Evolutionary conservation across 2,113 vertebrate genomes (phyloP), one percentile per base, ranked within the genome.

Genomic region (Rhinogobius similis): DNA sequence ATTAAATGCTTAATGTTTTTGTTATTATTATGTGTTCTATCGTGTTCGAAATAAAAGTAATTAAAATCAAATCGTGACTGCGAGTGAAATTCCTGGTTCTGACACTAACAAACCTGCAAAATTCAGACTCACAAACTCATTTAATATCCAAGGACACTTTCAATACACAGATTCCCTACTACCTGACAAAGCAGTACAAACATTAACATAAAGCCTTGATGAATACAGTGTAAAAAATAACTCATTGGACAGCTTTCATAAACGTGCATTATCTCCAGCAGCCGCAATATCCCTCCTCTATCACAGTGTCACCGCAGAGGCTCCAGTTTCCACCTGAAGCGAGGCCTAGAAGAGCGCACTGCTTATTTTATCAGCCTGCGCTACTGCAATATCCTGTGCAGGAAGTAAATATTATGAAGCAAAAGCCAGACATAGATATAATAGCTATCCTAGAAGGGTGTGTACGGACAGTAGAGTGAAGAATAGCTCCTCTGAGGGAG

Each of bases 351-450:
- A 81, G 79, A 87, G 53, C 62, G 63, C 9, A 1, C 23, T 72
- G 18, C 38, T 67, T 83, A 36, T 70, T 83, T 85, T 81, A 86
- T 85, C 82, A 79, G 81, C 29, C 58, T 50, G 55, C 27, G 27
- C 67, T n/a, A 67, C 62, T 68, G 78, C 39, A 90, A 90, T 87
- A 88, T 88, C 84, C 81, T 87, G 81, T 68, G 58, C 75, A 84
- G 87, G 82, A 87, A 88, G 29, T 61, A 61, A 85, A 89, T 81
- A 84, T 76, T 73, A 58, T 63, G 56, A 74, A 68, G 59, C 68
- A 56, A 61, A 44, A 43, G 52, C 29, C 65, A 76, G 55, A 67
- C 6, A 63, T 32, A 65, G 12, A 72, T 58, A 72, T 36, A 71
- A 82, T 79, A 16, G 62, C 39, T 65, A 68, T 62, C 55, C 75